These are phyloP conservation scores for Archivesica marissinica DNA, from an alignment of 1,140 invertebrate species.

Conservation along the genomic window DNA sequence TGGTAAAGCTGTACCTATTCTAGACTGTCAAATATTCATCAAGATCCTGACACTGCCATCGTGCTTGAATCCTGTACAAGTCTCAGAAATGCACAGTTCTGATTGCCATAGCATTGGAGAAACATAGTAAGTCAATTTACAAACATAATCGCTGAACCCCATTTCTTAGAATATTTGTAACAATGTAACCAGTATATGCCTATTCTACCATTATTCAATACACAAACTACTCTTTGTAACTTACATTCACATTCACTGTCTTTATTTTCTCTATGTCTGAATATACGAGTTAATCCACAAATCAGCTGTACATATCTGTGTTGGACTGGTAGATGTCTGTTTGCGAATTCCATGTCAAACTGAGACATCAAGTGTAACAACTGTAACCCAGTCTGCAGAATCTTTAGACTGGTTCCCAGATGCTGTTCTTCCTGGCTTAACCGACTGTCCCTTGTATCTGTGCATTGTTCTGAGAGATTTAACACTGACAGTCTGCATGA, in stretches of 20 bases:
- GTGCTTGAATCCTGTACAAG: no score
- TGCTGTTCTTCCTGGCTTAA: neutral
- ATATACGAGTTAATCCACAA: constrained; percentile 58
- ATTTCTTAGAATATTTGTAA: no score
- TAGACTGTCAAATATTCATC: no score
- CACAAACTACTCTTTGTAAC: no score
- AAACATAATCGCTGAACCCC: no score
- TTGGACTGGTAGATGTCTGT: constrained; percentile 56
- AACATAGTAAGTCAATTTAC: no score
- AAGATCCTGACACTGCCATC: no score
- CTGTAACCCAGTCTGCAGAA: constrained; percentile 57
- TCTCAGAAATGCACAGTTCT: no score
- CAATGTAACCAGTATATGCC: no score
- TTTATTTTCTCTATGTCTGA: constrained; percentile 47
- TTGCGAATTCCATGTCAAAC: constrained; percentile 43
- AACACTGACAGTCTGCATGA: neutral
- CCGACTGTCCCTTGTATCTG: neutral
- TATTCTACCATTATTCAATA: no score
- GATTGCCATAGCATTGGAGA: no score
- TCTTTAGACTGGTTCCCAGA: constrained; percentile 17
- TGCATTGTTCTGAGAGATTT: neutral
- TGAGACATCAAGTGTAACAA: constrained; percentile 64
- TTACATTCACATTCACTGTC: constrained; percentile 66
- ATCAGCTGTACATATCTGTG: constrained; percentile 66
- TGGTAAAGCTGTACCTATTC: no score